These are phyloP conservation scores for Gadopsis bispinosus DNA, from an alignment of 2,797 vertebrate species.

Conservation along the genomic window DNA sequence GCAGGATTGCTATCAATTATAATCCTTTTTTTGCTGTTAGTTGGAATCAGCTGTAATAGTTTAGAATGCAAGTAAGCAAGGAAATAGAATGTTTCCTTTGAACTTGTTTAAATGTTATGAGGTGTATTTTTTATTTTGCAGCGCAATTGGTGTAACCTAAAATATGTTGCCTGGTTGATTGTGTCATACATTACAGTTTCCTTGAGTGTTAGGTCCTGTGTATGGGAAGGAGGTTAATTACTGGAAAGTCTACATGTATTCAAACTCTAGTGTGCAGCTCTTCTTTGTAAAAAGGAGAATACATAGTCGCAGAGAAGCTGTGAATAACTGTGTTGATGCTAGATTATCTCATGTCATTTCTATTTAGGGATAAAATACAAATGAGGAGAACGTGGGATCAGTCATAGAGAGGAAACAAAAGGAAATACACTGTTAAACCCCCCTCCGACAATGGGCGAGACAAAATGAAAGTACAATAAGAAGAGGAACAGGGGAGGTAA, in stretches of 20 bases:
- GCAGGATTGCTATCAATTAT: background rate
- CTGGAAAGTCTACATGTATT: background rate
- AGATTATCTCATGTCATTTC: constrained; percentile 48
- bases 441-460: constrained; percentile 24
- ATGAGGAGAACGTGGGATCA: background rate
- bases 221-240: background rate
- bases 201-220: background rate
- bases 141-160: too few species aligned
- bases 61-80: background rate
- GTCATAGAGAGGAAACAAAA: background rate
- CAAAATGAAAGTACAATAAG: background rate
- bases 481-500: constrained; percentile 9
- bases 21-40: background rate
- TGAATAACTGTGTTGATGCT: constrained; percentile 17
- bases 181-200: background rate
- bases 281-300: background rate
- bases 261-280: background rate
- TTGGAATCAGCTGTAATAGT: background rate
- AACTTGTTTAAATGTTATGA: background rate
- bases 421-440: constrained; percentile 40
- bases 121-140: background rate
- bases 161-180: background rate
- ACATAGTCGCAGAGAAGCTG: background rate
- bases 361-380: constrained; percentile 23
- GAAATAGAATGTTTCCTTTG: background rate